Conservation (phyloP, 2,888 invertebrate species). For the Calameuta filiformis region DNA sequence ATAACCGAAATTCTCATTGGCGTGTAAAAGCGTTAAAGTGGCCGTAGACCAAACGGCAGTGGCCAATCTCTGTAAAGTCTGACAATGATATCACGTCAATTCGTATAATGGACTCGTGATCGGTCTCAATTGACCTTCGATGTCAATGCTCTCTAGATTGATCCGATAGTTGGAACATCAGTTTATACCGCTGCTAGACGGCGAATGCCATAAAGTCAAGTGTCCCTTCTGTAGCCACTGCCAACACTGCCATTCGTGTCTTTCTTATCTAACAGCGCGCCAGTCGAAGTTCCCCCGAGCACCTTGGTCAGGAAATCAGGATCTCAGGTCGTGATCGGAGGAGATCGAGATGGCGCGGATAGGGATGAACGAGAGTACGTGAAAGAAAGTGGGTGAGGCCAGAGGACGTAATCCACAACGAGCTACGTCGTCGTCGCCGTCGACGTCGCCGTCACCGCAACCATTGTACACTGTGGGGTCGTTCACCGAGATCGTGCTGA, state of each 20-base stretch:
- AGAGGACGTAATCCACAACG: not conserved
- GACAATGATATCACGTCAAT: slow-evolving; percentile 20
- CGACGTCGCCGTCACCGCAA: slow-evolving; percentile 20
- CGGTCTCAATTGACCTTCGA: slow-evolving; percentile 11
- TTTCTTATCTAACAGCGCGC: not conserved
- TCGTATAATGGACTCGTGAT: slow-evolving; percentile 28
- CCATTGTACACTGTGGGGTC: slow-evolving; percentile 35
- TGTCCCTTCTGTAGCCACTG: not conserved
- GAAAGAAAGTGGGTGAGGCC: not conserved
- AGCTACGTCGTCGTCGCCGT: not conserved
- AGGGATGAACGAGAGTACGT: not conserved
- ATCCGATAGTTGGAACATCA: not conserved
- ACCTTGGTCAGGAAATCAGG: not conserved
- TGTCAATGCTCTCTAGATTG: not conserved
- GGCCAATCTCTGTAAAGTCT: too few species aligned
- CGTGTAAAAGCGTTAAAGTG: not conserved
- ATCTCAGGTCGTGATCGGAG: not conserved
- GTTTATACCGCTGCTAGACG: not conserved
- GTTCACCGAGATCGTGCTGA: slow-evolving; percentile 47
- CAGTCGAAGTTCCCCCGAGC: not conserved
- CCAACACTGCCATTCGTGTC: not conserved
- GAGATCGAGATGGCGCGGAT: not conserved
- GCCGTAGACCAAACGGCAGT: too few species aligned
- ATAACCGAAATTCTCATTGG: not conserved
- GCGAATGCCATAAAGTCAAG: not conserved